Percentiles rank a stretch among this genome's conserved stretches.
Evolutionary conservation across 2,888 invertebrate species (phyloP).

Genomic region (Trilocha varians): DNA sequence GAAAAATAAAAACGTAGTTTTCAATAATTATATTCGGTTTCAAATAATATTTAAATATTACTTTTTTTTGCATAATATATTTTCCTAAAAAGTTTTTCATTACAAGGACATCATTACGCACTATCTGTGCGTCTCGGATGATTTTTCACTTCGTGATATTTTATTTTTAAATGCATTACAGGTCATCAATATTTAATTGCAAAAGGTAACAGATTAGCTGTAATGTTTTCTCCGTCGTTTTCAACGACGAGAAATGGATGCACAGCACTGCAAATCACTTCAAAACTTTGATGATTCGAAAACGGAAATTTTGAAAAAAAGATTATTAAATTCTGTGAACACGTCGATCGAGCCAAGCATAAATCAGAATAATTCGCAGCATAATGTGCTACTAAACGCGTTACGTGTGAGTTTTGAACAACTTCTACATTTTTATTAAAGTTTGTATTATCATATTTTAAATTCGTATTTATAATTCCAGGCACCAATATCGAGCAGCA

Average conservation of each 20-base stretch:
- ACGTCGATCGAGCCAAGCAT: constrained; percentile 38
- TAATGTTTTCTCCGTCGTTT: constrained; percentile 51
- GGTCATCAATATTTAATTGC: constrained; percentile 51
- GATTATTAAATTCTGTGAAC: constrained; percentile 58
- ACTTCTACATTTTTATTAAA: constrained; percentile 3
- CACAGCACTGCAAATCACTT: constrained; percentile 65
- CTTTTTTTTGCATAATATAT: constrained; percentile 14
- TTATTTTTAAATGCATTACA: constrained; percentile 62
- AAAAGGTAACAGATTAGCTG: constrained; percentile 52
- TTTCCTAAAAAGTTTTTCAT: constrained; percentile 23
- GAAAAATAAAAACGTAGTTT: constrained; percentile 45
- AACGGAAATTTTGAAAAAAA: constrained; percentile 68
- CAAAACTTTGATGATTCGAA: constrained; percentile 69
- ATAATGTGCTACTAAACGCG: constrained; percentile 63
- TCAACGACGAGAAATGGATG: constrained; percentile 62
- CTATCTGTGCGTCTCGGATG: constrained; percentile 27
- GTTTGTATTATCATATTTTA: neutral
- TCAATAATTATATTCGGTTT: neutral
- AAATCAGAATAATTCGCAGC: constrained; percentile 46
- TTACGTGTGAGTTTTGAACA: constrained; percentile 52
- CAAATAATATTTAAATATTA: neutral
- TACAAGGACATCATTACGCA: constrained; percentile 18
- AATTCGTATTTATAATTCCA: constrained; percentile 29
- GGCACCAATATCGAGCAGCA: constrained; percentile 67
- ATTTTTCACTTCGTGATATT: constrained; percentile 51